A percentile compares a stretch with the other conserved stretches of the same genome.
phyloP scores from a whole-genome alignment of 2,888 invertebrate species.

The Crocallis elinguaria region DNA sequence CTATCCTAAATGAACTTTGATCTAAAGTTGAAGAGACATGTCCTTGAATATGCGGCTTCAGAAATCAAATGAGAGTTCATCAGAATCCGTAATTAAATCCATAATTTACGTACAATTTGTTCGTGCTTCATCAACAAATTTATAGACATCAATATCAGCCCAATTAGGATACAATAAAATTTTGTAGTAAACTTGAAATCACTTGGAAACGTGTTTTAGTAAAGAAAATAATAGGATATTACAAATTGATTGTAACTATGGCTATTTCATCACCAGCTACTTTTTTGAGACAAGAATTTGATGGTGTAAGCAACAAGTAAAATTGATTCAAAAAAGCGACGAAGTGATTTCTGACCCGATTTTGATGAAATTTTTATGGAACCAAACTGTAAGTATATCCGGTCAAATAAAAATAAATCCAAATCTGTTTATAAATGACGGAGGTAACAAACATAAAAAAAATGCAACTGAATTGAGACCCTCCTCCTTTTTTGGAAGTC shows the following conservation, averaged over 20 bases:
- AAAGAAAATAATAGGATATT: constrained; percentile 15
- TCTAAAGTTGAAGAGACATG: background rate
- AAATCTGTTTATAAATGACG: too few relatives aligned
- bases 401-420: too few relatives aligned
- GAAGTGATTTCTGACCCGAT: too few relatives aligned
- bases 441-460: too few relatives aligned
- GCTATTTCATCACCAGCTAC: constrained; percentile 2
- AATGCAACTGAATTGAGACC: too few relatives aligned
- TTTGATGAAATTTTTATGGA: too few relatives aligned
- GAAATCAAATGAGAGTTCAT: constrained; percentile 26
- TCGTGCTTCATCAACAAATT: constrained; percentile 29
- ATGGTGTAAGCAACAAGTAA: too few relatives aligned
- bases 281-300: too few relatives aligned
- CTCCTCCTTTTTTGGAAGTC: too few relatives aligned
- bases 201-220: constrained; percentile 24
- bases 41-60: constrained; percentile 1
- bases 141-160: constrained; percentile 29
- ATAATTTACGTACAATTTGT: constrained; percentile 26
- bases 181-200: constrained; percentile 26
- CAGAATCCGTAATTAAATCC: constrained; percentile 27
- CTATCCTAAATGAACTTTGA: background rate
- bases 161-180: constrained; percentile 31
- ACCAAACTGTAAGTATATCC: too few relatives aligned
- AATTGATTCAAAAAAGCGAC: too few relatives aligned
- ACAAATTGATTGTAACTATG: constrained; percentile 22